Conservation (phyloP, 2,113 vertebrate genomes). For the Hiodon alosoides region DNA sequence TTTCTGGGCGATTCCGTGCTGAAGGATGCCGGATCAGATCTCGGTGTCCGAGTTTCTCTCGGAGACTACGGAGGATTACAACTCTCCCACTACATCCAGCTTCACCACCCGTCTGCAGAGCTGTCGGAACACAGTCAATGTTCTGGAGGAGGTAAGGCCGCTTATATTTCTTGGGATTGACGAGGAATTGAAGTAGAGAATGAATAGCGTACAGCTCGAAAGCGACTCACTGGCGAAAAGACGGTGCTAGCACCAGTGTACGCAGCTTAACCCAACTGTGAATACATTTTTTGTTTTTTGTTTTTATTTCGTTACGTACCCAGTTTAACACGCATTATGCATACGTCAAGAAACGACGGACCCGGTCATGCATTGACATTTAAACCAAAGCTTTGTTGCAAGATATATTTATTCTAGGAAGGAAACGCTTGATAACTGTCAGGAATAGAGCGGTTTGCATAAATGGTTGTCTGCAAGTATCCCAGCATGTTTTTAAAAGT, state of each 20-base stretch:
- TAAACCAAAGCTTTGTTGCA: no score
- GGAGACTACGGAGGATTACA: constrained; percentile 99
- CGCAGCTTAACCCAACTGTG: neutral
- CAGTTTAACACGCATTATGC: no score
- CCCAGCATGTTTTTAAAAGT: no score
- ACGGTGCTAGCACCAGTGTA: neutral
- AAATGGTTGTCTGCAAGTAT: no score
- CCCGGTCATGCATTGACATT: no score
- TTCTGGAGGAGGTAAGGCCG: constrained; percentile 92
- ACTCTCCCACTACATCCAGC: constrained; percentile 97
- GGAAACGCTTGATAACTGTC: no score
- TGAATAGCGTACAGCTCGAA: neutral
- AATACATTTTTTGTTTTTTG: no score
- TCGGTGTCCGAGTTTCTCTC: constrained; percentile 89
- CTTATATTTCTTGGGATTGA: neutral
- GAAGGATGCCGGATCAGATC: constrained; percentile 89
- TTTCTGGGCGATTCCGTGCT: constrained; percentile 37
- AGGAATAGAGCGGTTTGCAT: no score
- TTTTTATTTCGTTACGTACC: no score
- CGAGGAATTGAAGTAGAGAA: neutral
- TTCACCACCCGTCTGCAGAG: constrained; percentile 97
- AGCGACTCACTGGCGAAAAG: neutral
- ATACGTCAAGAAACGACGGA: no score
- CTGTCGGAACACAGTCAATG: constrained; percentile 92
- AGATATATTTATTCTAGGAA: no score